These are phyloP conservation scores for Onychorhynchus coronatus DNA, from an alignment of 2,113 vertebrate genomes.

Conservation along the genomic window DNA sequence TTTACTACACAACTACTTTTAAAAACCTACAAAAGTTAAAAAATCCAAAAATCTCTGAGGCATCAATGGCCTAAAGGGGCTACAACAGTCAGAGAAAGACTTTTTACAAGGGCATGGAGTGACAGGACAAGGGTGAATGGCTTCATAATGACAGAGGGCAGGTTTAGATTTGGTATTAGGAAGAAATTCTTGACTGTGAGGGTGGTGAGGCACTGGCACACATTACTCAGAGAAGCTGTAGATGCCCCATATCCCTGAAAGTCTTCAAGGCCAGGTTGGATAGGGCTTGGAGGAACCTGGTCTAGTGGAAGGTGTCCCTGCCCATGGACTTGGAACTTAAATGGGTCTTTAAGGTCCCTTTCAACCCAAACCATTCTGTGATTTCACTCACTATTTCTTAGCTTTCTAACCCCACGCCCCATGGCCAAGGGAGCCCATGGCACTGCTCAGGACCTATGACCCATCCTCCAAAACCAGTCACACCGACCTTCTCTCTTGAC, in stretches of 20 bases:
- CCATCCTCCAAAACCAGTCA: rapidly evolving
- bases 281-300: no score
- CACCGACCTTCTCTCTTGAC: not conserved
- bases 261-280: no score
- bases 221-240: no score
- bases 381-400: no score
- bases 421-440: no score
- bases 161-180: not conserved
- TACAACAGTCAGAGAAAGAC: not conserved
- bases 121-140: not conserved
- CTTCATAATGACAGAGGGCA: not conserved
- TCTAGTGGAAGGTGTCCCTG: no score
- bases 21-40: no score
- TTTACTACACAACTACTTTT: no score
- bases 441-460: rapidly evolving
- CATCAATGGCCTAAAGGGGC: no score
- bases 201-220: not conserved
- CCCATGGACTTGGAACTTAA: not conserved
- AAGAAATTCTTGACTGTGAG: not conserved
- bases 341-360: not conserved
- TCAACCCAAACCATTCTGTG: not conserved
- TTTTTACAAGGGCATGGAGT: not conserved
- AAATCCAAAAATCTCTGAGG: no score
- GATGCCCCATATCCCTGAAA: no score
- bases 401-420: no score